Evolutionary conservation across 2,888 invertebrate species (phyloP).

Genomic region (Hyppa rectilinea): DNA sequence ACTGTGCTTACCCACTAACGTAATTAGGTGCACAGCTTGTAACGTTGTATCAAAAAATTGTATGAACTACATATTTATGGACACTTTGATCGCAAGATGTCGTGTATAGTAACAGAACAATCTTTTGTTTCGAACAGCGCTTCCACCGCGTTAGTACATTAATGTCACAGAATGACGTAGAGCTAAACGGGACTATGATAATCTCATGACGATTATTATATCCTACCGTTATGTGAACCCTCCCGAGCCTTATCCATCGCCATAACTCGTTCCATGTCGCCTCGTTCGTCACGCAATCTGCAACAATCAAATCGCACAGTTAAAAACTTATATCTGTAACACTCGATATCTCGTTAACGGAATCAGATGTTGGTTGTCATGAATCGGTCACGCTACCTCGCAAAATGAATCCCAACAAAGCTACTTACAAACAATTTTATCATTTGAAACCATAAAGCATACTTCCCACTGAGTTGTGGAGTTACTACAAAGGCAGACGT

Average conservation of each 20-base stretch:
- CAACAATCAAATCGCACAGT: conserved; percentile 84
- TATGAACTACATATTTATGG: background rate
- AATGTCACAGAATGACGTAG: conserved; percentile 48
- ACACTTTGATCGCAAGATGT: background rate
- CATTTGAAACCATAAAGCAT: conserved; percentile 90
- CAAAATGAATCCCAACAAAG: conserved; percentile 85
- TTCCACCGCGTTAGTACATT: conserved; percentile 21
- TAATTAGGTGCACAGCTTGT: background rate
- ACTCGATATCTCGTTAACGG: conserved; percentile 82
- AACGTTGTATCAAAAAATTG: background rate
- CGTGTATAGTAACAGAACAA: conserved; percentile 24
- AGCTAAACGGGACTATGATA: conserved; percentile 55
- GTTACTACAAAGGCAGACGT: conserved; percentile 89
- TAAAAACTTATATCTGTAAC: conserved; percentile 62
- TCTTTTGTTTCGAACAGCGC: conserved; percentile 12
- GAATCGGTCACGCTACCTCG: conserved; percentile 85
- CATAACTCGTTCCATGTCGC: conserved; percentile 95
- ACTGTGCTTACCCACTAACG: conserved; percentile 6
- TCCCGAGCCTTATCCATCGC: conserved; percentile 96
- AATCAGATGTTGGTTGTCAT: conserved; percentile 74
- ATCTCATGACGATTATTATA: conserved; percentile 61
- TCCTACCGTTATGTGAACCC: conserved; percentile 96
- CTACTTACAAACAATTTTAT: conserved; percentile 90
- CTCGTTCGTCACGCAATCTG: conserved; percentile 97
- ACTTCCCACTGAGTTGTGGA: conserved; percentile 87